phyloP scores from a whole-genome alignment of 2,797 vertebrate genomes.

The Falco peregrinus region DNA sequence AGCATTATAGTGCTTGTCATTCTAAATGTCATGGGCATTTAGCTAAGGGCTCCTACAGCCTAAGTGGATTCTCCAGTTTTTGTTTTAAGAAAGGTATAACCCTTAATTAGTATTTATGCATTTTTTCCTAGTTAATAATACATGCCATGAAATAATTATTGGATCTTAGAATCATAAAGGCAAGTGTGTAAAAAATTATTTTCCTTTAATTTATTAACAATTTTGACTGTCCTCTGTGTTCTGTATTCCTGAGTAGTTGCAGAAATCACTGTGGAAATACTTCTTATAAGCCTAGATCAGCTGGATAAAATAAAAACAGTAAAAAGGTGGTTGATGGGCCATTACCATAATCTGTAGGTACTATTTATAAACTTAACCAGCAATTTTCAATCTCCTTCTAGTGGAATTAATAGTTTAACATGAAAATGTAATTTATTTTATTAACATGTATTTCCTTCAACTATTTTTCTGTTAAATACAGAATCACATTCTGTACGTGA shows the following conservation, averaged over 20 bases:
- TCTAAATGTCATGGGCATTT: conserved; percentile 62
- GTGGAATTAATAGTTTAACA: conserved; percentile 37
- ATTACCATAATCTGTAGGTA: neutral
- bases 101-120: neutral
- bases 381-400: conserved; percentile 38
- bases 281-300: conserved; percentile 51
- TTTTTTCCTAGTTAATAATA: neutral
- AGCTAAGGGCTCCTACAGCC: conserved; percentile 25
- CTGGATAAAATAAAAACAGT: conserved; percentile 51
- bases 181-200: neutral
- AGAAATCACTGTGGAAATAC: conserved; percentile 59
- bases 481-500: neutral
- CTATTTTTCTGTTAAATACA: conserved; percentile 7
- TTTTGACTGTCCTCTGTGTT: neutral
- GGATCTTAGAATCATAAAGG: neutral
- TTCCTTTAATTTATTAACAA: conserved; percentile 25
- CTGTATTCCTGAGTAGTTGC: conserved; percentile 37
- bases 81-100: neutral
- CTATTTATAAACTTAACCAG: conserved; percentile 15
- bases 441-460: neutral
- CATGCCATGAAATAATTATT: neutral
- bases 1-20: conserved; percentile 62
- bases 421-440: conserved; percentile 8
- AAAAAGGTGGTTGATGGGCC: conserved; percentile 13
- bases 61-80: neutral